Conservation (phyloP, 1,140 invertebrate species). For the Macrosteles quadrilineatus region DNA sequence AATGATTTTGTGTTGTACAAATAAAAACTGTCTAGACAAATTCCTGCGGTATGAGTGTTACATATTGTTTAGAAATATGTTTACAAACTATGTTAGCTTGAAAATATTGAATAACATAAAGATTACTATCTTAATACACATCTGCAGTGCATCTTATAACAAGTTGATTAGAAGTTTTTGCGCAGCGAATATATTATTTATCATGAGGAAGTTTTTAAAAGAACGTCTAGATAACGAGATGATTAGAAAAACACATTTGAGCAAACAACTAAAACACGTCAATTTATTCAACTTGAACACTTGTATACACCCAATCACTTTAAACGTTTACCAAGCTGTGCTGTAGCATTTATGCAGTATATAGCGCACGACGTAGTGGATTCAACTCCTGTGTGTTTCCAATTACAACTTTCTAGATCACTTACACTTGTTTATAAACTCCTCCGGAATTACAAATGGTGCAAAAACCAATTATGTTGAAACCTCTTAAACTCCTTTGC, state of each 20-base stretch:
- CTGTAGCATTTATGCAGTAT: neutral
- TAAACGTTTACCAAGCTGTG: neutral
- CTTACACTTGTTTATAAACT: slow-evolving; percentile 17
- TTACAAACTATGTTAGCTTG: too few species aligned
- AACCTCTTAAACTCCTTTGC: slow-evolving; percentile 4
- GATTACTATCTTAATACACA: too few species aligned
- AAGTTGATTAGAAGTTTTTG: too few species aligned
- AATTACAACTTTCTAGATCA: slow-evolving; percentile 6
- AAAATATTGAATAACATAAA: too few species aligned
- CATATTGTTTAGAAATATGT: too few species aligned
- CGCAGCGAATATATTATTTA: too few species aligned
- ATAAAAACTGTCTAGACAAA: too few species aligned
- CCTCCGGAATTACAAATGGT: slow-evolving; percentile 5
- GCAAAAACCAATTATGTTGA: slow-evolving; percentile 12
- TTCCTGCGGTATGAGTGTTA: too few species aligned
- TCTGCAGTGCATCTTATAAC: too few species aligned
- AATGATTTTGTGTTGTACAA: too few species aligned
- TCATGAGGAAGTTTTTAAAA: too few species aligned
- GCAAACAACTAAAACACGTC: neutral
- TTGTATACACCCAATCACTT: neutral
- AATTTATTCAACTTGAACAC: neutral
- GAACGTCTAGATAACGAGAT: too few species aligned
- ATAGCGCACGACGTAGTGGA: neutral
- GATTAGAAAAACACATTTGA: neutral
- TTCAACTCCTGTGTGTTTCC: neutral